Base-by-base conservation (phyloP, 2,113 vertebrate species). In the Balaeniceps rex region DNA sequence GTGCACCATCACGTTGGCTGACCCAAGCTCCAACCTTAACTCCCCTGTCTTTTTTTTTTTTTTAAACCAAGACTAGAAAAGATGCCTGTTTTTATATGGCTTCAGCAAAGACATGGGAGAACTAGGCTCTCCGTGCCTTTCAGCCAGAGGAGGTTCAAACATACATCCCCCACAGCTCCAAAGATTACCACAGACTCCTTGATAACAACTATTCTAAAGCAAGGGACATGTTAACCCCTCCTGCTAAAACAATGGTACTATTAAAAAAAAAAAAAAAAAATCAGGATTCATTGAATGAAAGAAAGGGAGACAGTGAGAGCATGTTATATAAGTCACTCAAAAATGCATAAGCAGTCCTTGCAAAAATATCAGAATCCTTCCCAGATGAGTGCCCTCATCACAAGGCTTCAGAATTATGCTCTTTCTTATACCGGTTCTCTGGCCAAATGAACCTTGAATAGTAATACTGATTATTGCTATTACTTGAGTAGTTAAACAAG, bases 291-390 rank as follows among this genome's bases (percentile, higher is more conserved):
- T 19, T 52, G 42, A 60, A 71, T 63, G 17, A 70, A 86, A 94
- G 14, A 77, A 47, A 75, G 10, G 4, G 23, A 94, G 42, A 14
- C 42, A 75, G 33, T 31, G 12, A 84, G 31, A 93, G 9, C 8
- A 58, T 3, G 9, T 19, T 51, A 17, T 31, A 89, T 78, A 18
- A 84, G 44, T 65, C 13, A 82, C 63, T 82, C 9, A 87, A 81
- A 96, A 89, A 55, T 8, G 8, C 44, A 72, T 49, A 76, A 61
- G 60, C 55, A 58, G 51, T 71, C 42, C 69, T 71, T 75, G 54
- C 28, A 94, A 84, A 90, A 93, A 36, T 74, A 83, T 91, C 76
- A 71, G 80, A 94, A 94, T 68, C 46, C 77, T 75, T 92, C 76
- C 80, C 38, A 89, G 65, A 78, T 19, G 38, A 94, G 14, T 47